Evolutionary conservation across 2,797 vertebrate species (phyloP), one percentile per base, ranked within the genome.

Genomic region (Acipenser transmontanus): DNA sequence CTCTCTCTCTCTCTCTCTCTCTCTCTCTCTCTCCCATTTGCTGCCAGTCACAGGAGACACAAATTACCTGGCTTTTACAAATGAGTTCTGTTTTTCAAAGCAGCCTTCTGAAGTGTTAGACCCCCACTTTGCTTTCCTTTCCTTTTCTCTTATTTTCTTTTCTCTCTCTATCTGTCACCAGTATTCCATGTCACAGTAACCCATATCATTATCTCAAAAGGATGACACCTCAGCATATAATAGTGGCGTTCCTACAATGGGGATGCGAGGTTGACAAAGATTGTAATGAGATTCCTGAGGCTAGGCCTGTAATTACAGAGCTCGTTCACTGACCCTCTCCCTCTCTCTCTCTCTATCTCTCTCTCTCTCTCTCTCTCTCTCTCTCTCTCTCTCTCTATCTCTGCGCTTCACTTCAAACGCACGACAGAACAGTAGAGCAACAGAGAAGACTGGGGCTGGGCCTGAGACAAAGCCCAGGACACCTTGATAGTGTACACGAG

Each of bases 331-430:
- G 51, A 59, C 5, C 64, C 59, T 51, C 69, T 66, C 62, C 60
- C 66, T 65, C 57, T 67, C 13, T 54, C 63, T 66, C 56, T 64
- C 69, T 61, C 54, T 51, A 20, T 67, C 8, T 61, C 62, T 60
- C 54, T 60, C 54, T 63, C 13, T 47, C 54, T 57, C 54, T 57
- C 11, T 57, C 11, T 12, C 54, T 17, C 17, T 17, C 17, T 17
- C 17, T 17, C 17, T 63, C 72, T 64, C 56, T 49, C 67, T 54
- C 17, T 63, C 59, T 63, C 60, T 61, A 20, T 65, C 67, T 47
- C 14, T 69, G 59, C 62, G 49, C 59, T 52, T 52, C 6, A 12
- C 49, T 62, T 61, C 49, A 63, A 7, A 54, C 48, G 62, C 66
- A 34, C 2, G 34, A 34, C 34, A 34, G 34, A 34, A 4, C 34